Evolutionary conservation across 2,797 vertebrate species (phyloP).

Genomic region (Pelochelys cantorii): DNA sequence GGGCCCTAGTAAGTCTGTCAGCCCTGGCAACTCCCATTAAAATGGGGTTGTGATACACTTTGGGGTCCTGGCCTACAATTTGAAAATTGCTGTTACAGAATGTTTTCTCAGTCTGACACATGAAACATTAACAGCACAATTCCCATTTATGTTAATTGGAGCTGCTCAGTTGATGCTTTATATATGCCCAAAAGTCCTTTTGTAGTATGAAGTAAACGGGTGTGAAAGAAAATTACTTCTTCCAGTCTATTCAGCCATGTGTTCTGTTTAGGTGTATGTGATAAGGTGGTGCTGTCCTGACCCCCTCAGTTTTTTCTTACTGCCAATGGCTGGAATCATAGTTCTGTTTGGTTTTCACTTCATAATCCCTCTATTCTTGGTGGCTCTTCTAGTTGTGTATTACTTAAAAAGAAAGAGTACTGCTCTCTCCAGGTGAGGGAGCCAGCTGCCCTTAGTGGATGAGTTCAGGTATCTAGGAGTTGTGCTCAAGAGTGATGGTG

Average conservation of each 20-base stretch:
- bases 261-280: neutral
- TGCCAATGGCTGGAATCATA: neutral
- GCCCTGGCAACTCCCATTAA: too few species aligned
- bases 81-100: too few species aligned
- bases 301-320: neutral
- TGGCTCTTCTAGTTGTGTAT: neutral
- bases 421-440: too few species aligned
- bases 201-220: neutral
- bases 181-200: neutral
- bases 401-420: too few species aligned
- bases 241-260: neutral
- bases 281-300: neutral
- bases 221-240: neutral
- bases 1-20: too few species aligned
- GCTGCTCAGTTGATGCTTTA: neutral
- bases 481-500: too few species aligned
- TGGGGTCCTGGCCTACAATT: too few species aligned
- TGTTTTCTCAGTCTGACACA: neutral
- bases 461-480: too few species aligned
- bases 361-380: neutral
- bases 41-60: too few species aligned
- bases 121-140: neutral
- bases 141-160: neutral
- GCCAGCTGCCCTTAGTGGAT: too few species aligned
- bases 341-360: neutral